Base-by-base conservation (phyloP, 1,140 invertebrate genomes). In the Druon quercuslanigerum region DNA sequence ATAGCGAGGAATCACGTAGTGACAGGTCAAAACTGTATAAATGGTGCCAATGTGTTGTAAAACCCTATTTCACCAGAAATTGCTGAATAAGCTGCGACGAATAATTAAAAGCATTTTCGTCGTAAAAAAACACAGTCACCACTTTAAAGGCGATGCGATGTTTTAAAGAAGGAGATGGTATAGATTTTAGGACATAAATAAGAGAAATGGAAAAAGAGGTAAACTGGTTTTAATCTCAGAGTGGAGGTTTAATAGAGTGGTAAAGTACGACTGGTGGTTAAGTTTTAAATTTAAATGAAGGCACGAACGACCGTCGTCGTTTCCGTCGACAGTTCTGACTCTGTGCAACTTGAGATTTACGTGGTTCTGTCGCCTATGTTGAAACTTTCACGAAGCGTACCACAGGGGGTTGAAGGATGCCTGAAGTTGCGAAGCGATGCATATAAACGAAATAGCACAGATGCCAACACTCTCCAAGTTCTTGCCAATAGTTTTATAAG, bases 371-470 rank as follows among this genome's bases (percentile, higher is more conserved):
- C 56, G 56, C 17, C 40, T 46, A 9, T 46, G 40, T 57, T 57
- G 6, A 57, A 57, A 57, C 56, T 57, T 57, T 57, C 56, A 57
- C 56, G 17, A 57, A 17, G 25, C 56, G 56, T 57, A 57, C 56
- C 56, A 12, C 56, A 57, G 56, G 56, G 56, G 56, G 20, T 57
- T 57, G 56, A 57, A 57, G 20, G 56, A 57, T 57, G 56, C 56
- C 19, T 57, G 56, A 8, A 57, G 17, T 57, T 57, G 19, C 19
- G 17, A 57, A 57, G 56, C 11, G 56, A 57, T 57, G 56, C 56
- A 57, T 57, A 20, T 57, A 57, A 57, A 57, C 7, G 56, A 57
- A 20, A 57, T 57, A 57, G 25, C 56, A 20, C 56, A 57, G 19
- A 57, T 57, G 56, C 54, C 17, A 19, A 2, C 7, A n/a, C 56